phyloP scores from a whole-genome alignment of 1,140 invertebrate genomes.

The Leptinotarsa lineolata region DNA sequence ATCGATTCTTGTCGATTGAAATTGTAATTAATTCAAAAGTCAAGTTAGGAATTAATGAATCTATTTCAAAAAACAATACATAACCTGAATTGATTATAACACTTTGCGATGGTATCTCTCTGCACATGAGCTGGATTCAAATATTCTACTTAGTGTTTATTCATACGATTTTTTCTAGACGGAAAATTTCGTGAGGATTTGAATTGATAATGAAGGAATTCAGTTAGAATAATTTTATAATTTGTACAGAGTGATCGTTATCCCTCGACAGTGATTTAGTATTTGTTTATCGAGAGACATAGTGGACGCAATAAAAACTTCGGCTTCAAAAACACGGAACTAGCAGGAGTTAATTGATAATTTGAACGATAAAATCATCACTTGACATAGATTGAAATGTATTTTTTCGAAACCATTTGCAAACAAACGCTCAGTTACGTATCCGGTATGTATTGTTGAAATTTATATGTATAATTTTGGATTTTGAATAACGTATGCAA shows the following conservation, averaged over 20 bases:
- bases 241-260: not conserved
- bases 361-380: no score
- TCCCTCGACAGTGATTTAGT: not conserved
- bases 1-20: not conserved
- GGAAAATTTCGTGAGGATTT: constrained; percentile 1
- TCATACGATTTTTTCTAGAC: not conserved
- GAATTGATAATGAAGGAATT: not conserved
- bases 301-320: no score
- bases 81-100: constrained; percentile 3
- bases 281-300: not conserved
- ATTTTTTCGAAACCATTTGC: no score
- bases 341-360: no score
- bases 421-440: no score
- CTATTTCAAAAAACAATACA: constrained; percentile 3
- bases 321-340: no score
- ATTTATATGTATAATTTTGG: no score
- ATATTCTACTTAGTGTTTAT: not conserved
- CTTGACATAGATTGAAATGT: no score
- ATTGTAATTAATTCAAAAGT: constrained; percentile 7
- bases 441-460: no score
- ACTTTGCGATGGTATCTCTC: not conserved
- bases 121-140: not conserved
- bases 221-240: constrained; percentile 7
- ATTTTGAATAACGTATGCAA: no score
- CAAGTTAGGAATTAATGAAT: not conserved